Conservation (phyloP, 1,140 invertebrate species). For the Scaptomyza hsui region DNA sequence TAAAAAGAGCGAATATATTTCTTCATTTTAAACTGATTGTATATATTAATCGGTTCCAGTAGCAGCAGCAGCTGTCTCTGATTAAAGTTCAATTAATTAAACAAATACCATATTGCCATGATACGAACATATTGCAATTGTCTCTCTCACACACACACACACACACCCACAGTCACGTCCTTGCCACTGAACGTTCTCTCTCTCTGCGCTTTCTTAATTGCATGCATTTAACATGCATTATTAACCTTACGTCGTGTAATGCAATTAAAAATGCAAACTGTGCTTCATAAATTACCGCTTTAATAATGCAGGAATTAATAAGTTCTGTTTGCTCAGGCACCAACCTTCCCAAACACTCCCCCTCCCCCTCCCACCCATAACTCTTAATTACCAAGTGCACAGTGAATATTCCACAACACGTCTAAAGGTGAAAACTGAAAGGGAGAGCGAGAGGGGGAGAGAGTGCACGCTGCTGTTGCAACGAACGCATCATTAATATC, state of each 20-base stretch:
- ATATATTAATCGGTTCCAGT: not conserved
- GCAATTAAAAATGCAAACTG: slow-evolving; percentile 78
- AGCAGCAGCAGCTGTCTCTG: slow-evolving; percentile 60
- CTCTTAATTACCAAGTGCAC: slow-evolving; percentile 67
- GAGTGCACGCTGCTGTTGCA: slow-evolving; percentile 7
- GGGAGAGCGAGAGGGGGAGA: not conserved
- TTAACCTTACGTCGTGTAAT: slow-evolving; percentile 74
- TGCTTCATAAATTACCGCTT: slow-evolving; percentile 80
- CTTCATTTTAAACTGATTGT: not conserved
- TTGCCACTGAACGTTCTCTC: not conserved
- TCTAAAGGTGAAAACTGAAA: slow-evolving; percentile 36
- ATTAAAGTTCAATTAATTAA: slow-evolving; percentile 80
- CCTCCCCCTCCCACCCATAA: slow-evolving; percentile 54
- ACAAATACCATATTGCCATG: slow-evolving; percentile 63
- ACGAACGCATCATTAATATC: slow-evolving; percentile 58
- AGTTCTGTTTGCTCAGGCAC: slow-evolving; percentile 55
- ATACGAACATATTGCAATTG: slow-evolving; percentile 55
- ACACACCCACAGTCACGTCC: not conserved
- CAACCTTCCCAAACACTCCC: not conserved
- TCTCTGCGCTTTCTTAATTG: slow-evolving; percentile 37
- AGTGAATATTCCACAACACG: slow-evolving; percentile 18
- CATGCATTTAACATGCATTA: slow-evolving; percentile 80
- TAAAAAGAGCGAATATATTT: not conserved
- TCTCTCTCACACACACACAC: slow-evolving; percentile 1
- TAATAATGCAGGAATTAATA: slow-evolving; percentile 82